These are phyloP conservation scores for Artibeus jamaicensis DNA, from an alignment of 2,797 vertebrate genomes.

Conservation along the genomic window DNA sequence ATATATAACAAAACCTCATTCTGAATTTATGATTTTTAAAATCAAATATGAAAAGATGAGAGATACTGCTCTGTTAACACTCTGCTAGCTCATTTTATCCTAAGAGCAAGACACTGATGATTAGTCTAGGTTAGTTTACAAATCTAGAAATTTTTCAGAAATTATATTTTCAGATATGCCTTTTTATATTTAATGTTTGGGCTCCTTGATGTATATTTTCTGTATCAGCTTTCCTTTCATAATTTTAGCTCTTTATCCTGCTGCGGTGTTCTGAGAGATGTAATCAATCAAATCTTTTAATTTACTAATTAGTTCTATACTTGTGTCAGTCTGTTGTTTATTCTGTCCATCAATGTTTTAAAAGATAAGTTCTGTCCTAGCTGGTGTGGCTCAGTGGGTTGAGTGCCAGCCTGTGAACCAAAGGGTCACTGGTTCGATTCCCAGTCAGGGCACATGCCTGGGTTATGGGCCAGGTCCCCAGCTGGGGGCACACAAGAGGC, in stretches of 20 bases:
- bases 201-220: not conserved
- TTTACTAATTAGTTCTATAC: not conserved
- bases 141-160: not conserved
- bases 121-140: not conserved
- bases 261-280: not conserved
- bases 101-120: not conserved
- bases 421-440: too few relatives aligned
- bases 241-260: not conserved
- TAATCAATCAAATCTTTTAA: not conserved
- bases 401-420: too few relatives aligned
- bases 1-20: not conserved
- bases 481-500: too few relatives aligned
- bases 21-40: constrained; percentile 15
- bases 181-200: not conserved
- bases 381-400: too few relatives aligned
- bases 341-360: not conserved
- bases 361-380: not conserved
- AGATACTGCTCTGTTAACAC: not conserved
- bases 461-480: too few relatives aligned
- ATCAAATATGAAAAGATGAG: not conserved
- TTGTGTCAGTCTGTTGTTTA: not conserved
- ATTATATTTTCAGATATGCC: not conserved
- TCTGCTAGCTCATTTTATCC: not conserved
- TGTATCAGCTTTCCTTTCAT: not conserved
- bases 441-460: too few relatives aligned